Evolutionary conservation across 1,140 invertebrate species (phyloP).

Genomic region (Zeugodacus cucurbitae): DNA sequence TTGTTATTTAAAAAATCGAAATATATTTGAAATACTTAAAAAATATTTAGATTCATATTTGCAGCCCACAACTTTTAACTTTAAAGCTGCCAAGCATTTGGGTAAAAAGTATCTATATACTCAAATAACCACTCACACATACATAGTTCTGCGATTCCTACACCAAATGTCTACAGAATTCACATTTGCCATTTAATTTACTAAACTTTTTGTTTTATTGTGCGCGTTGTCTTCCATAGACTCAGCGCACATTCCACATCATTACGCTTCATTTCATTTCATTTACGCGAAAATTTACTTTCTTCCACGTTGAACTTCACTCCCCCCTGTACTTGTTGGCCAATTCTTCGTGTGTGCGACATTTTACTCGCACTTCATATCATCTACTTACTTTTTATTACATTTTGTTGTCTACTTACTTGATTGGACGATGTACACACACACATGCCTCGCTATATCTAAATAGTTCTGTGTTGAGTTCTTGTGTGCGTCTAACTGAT

Average conservation of each 20-base stretch:
- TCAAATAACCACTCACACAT: neutral
- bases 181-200: neutral
- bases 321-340: neutral
- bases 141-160: neutral
- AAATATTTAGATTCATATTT: too few species aligned
- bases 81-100: too few species aligned
- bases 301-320: neutral
- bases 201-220: neutral
- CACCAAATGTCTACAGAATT: neutral
- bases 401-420: constrained; percentile 11
- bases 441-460: too few species aligned
- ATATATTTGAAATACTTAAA: too few species aligned
- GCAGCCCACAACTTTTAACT: too few species aligned
- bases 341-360: neutral
- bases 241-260: neutral
- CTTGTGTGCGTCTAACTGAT: neutral
- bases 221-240: neutral
- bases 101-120: neutral
- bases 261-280: neutral
- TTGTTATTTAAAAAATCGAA: too few species aligned
- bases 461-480: too few species aligned
- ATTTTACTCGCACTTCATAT: neutral
- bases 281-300: neutral
- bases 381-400: neutral
- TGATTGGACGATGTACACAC: neutral